Evolutionary conservation across 2,113 vertebrate genomes (phyloP).

Genomic region (Labrus mixtus): DNA sequence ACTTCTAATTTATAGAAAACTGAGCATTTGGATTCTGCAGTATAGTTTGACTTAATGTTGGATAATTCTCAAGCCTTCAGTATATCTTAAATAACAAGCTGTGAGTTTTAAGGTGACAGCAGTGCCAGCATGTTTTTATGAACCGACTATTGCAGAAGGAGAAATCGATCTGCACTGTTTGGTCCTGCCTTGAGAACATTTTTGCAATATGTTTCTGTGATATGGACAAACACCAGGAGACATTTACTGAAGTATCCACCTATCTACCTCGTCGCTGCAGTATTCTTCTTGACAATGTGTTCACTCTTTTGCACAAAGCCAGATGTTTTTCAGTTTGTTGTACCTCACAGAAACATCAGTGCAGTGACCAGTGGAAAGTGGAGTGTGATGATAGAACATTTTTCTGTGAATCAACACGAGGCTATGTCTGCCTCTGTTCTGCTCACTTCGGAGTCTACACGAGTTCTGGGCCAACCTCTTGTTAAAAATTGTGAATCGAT

Average conservation of each 20-base stretch:
- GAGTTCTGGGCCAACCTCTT: conserved; percentile 16
- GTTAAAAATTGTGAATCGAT: conserved; percentile 9
- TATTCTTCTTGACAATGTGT: conserved; percentile 17
- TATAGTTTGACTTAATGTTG: neutral
- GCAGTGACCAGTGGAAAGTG: conserved; percentile 4
- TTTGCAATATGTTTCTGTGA: conserved; percentile 2
- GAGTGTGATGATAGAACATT: neutral
- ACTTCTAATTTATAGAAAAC: no score
- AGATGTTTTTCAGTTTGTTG: conserved; percentile 9
- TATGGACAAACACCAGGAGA: conserved; percentile 32
- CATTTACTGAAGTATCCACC: conserved; percentile 30
- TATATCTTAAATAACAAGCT: neutral
- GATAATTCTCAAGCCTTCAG: conserved; percentile 4
- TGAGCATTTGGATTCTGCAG: no score
- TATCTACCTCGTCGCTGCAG: conserved; percentile 38
- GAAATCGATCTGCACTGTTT: conserved; percentile 8
- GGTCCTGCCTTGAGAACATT: neutral
- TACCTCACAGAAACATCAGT: conserved; percentile 10
- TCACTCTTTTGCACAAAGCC: conserved; percentile 8
- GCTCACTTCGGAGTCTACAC: no score
- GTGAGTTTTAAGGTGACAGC: neutral
- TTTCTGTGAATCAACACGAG: conserved; percentile 14
- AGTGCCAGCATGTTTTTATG: conserved; percentile 15
- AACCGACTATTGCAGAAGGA: neutral
- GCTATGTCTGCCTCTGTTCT: neutral